Evolutionary conservation across 2,113 vertebrate species (phyloP).

Genomic region (Prunella himalayana): DNA sequence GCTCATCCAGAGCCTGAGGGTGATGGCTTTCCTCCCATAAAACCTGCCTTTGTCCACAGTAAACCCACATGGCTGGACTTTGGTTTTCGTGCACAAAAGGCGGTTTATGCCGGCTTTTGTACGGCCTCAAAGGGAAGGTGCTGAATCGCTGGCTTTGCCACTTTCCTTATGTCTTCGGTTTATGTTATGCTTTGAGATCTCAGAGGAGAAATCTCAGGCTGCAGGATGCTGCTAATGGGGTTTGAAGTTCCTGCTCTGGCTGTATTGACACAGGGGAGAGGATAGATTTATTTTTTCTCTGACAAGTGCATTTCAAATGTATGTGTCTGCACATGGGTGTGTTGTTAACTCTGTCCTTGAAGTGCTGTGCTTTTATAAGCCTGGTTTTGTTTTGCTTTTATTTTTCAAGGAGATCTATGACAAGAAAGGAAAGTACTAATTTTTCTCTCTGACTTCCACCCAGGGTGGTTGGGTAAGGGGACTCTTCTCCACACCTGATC

Average conservation of each 20-base stretch:
- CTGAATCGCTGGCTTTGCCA: background rate
- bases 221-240: conserved; percentile 48
- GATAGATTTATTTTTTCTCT: conserved; percentile 23
- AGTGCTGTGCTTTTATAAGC: background rate
- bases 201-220: conserved; percentile 31
- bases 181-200: conserved; percentile 21
- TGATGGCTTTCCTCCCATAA: background rate
- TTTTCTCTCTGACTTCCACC: background rate
- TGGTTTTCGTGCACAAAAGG: background rate
- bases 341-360: background rate
- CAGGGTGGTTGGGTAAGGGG: background rate
- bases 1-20: background rate
- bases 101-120: fast-evolving
- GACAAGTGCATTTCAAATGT: background rate
- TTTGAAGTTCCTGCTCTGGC: conserved; percentile 53
- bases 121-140: background rate
- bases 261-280: background rate
- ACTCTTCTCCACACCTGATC: background rate
- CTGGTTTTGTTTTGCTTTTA: background rate
- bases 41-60: background rate
- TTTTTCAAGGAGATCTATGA: background rate
- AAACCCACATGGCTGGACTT: background rate
- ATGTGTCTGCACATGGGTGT: background rate
- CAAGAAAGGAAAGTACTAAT: background rate
- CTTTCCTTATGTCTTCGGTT: background rate